Percentiles rank a stretch among this genome's conserved stretches.
phyloP scores from a whole-genome alignment of 92 coral and sea anemone species.

The Porites lobata region DNA sequence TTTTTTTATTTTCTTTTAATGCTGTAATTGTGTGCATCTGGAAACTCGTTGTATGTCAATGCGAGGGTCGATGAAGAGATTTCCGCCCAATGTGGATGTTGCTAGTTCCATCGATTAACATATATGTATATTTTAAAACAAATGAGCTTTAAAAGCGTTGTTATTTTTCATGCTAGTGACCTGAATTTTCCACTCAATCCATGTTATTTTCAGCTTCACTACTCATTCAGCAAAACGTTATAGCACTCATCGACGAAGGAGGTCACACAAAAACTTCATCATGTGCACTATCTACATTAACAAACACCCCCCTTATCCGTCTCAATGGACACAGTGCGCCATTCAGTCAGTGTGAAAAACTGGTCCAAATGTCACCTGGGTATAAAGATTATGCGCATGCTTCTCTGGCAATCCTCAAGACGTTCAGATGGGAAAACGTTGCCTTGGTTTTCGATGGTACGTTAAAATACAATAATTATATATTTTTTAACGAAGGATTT shows the following conservation, averaged over 20 bases:
- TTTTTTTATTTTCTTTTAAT: too few relatives aligned
- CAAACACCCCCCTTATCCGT: conserved; percentile 57
- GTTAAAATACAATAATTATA: too few relatives aligned
- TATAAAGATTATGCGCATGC: conserved; percentile 55
- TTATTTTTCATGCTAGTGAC: too few relatives aligned
- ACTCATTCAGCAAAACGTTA: conserved; percentile 43
- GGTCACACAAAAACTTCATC: conserved; percentile 13
- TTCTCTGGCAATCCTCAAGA: conserved; percentile 42
- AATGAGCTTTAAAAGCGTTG: too few relatives aligned
- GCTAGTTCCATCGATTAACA: too few relatives aligned
- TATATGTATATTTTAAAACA: too few relatives aligned
- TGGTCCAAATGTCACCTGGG: conserved; percentile 58
- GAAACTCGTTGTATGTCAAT: too few relatives aligned
- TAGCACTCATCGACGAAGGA: conserved; percentile 56
- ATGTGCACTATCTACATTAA: conserved; percentile 53
- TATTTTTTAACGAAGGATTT: too few relatives aligned
- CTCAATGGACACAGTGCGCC: conserved; percentile 11
- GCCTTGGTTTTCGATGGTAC: background rate
- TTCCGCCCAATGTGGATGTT: too few relatives aligned
- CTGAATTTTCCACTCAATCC: too few relatives aligned
- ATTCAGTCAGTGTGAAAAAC: conserved; percentile 34
- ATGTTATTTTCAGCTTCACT: background rate
- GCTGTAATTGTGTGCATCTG: too few relatives aligned
- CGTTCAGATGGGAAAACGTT: background rate
- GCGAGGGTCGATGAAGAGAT: too few relatives aligned